Percentiles rank a stretch among this genome's conserved stretches.
Conservation (phyloP, 2,888 invertebrate genomes). For the Diarsia rubi region DNA sequence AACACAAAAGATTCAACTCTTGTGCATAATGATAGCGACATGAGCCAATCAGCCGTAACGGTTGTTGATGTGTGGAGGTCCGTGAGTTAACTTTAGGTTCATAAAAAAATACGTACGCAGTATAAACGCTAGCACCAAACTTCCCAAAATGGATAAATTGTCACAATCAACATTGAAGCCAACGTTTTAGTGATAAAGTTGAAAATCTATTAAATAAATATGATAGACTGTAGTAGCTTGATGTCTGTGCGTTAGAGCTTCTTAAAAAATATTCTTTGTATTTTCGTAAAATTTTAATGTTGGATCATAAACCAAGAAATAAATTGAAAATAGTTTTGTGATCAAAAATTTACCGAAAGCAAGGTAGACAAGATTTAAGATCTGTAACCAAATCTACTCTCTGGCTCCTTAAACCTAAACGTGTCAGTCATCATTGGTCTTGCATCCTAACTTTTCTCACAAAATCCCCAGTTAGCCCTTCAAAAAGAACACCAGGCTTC, state of each 20-base stretch:
- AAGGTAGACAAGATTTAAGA: neutral
- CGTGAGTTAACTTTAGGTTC: neutral
- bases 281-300: neutral
- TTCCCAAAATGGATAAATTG: too few species aligned
- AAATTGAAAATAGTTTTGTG: too few species aligned
- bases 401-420: neutral
- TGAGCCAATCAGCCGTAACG: conserved; percentile 74
- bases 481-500: neutral
- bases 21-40: conserved; percentile 59
- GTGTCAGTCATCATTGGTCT: neutral
- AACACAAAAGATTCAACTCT: conserved; percentile 56
- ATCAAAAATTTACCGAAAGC: neutral
- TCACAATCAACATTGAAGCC: too few species aligned
- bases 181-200: too few species aligned
- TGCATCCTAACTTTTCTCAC: neutral
- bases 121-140: too few species aligned
- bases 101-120: neutral
- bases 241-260: neutral
- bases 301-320: neutral
- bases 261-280: neutral
- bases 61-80: conserved; percentile 47
- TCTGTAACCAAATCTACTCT: neutral
- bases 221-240: too few species aligned
- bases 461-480: neutral
- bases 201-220: too few species aligned